phyloP scores from a whole-genome alignment of 1,140 invertebrate species.

The Nasonia giraulti region DNA sequence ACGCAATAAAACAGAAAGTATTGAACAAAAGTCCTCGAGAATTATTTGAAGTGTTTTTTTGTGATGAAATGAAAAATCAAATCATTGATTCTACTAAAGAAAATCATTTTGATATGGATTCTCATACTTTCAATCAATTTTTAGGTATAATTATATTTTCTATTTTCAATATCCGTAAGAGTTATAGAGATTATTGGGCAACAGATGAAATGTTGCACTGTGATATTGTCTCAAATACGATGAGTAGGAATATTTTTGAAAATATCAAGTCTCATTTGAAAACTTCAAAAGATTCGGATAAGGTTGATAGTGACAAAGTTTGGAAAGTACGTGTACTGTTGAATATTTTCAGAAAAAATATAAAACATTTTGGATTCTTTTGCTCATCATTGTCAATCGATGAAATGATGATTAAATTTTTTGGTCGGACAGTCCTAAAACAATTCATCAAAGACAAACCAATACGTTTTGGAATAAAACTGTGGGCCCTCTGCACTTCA shows the following conservation, averaged over 20 bases:
- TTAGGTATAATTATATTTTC: constrained; percentile 46
- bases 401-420: constrained; percentile 53
- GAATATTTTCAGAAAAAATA: constrained; percentile 45
- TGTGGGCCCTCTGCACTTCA: constrained; percentile 36
- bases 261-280: constrained; percentile 46
- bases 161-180: constrained; percentile 46
- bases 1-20: constrained; percentile 34
- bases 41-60: constrained; percentile 52
- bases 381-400: constrained; percentile 46
- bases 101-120: constrained; percentile 41
- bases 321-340: constrained; percentile 51
- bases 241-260: constrained; percentile 47
- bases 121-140: constrained; percentile 49
- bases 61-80: constrained; percentile 50
- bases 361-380: constrained; percentile 43
- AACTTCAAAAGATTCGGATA: constrained; percentile 47
- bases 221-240: constrained; percentile 40
- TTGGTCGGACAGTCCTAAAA: constrained; percentile 37
- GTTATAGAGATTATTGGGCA: constrained; percentile 49
- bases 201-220: constrained; percentile 41
- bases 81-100: constrained; percentile 43
- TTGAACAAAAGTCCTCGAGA: constrained; percentile 42
- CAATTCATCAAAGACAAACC: constrained; percentile 43
- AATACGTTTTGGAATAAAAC: constrained; percentile 50
- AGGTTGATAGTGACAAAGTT: constrained; percentile 47